phyloP scores from a whole-genome alignment of 2,797 vertebrate genomes.

The Pangasius djambal region DNA sequence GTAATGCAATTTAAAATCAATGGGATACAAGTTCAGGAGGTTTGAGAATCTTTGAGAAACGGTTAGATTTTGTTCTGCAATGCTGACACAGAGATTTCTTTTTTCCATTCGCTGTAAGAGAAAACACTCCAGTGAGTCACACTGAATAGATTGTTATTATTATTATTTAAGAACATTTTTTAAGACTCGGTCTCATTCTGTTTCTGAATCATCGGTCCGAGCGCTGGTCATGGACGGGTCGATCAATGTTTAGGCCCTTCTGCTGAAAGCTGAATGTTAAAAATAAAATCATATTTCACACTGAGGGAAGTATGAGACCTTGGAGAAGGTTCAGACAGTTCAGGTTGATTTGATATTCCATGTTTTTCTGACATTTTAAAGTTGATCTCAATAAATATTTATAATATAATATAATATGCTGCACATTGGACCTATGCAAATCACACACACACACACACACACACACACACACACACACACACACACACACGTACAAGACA shows the following conservation, averaged over 20 bases:
- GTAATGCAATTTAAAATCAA: neutral
- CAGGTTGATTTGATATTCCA: neutral
- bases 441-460: neutral
- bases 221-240: neutral
- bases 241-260: neutral
- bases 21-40: neutral
- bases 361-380: constrained; percentile 2
- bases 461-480: neutral
- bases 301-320: neutral
- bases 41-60: neutral
- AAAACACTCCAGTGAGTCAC: neutral
- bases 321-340: neutral
- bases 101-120: neutral
- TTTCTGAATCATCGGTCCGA: neutral
- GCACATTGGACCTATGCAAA: neutral
- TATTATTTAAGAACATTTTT: neutral
- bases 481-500: neutral
- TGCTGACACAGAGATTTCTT: no score
- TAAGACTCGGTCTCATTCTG: neutral
- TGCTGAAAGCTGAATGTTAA: neutral
- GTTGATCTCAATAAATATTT: neutral
- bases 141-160: neutral
- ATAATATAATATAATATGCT: neutral
- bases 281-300: neutral
- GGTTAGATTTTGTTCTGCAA: neutral